These are phyloP conservation scores for Acrocera orbiculus DNA, from an alignment of 2,888 invertebrate genomes.

Conservation along the genomic window DNA sequence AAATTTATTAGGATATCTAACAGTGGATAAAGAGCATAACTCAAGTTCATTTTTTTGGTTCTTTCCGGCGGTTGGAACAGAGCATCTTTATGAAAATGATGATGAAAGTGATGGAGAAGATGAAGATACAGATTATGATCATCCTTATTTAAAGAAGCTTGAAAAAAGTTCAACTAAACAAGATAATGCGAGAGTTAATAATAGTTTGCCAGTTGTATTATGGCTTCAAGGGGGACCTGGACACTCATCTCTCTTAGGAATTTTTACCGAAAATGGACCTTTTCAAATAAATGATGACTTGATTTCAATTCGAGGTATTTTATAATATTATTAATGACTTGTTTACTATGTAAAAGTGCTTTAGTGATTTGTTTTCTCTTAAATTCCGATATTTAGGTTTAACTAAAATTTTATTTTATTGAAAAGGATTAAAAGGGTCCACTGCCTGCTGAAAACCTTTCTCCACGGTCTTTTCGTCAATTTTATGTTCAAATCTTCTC, in stretches of 20 bases:
- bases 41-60: conserved; percentile 78
- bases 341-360: no score
- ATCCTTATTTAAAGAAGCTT: conserved; percentile 41
- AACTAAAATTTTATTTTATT: no score
- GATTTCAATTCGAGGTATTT: conserved; percentile 15
- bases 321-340: no score
- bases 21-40: conserved; percentile 51
- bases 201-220: conserved; percentile 35
- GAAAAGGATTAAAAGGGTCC: no score
- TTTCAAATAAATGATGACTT: conserved; percentile 34
- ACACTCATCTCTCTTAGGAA: conserved; percentile 37
- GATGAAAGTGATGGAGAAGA: conserved; percentile 33
- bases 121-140: conserved; percentile 17
- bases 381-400: no score
- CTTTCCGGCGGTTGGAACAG: conserved; percentile 39
- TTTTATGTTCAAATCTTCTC: no score
- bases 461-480: no score
- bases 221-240: conserved; percentile 45
- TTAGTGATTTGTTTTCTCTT: no score
- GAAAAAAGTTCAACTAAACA: conserved; percentile 36
- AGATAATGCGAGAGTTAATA: conserved; percentile 3
- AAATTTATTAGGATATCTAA: conserved; percentile 32
- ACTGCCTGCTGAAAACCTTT: no score
- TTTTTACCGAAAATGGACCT: conserved; percentile 46
- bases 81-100: conserved; percentile 34